Evolutionary conservation across 1,140 invertebrate genomes (phyloP), one percentile per base, ranked within the genome.

Genomic region (Sweltsa coloradensis): DNA sequence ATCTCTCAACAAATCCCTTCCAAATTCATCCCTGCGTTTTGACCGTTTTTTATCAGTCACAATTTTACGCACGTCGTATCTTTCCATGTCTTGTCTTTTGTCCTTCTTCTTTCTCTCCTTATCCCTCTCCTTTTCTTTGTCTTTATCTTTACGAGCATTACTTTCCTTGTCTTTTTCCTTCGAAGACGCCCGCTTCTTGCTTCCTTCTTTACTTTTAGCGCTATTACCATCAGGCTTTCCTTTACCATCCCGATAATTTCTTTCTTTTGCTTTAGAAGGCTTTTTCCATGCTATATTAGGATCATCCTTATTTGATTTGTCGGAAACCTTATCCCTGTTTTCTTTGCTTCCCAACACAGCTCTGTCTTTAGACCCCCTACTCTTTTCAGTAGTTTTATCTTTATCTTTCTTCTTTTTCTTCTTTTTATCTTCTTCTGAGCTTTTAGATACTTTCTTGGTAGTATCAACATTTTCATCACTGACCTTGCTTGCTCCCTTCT

Each of bases 41-140:
- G n/a, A n/a, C n/a, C 72, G 65, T 0, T 76, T 74, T 49, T 81
- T 82, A 47, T 82, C 79, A 2, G 75, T 71, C 11, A 90, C 79
- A 25, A 89, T 67, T 49, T 81, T 79, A 16, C 86, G 69, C 0
- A 89, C 85, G 66, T 89, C 81, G 57, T 90, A 89, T 11, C 85
- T 70, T 51, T 84, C 82, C 19, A 89, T 65, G 53, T 89, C 85
- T 61, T 39, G 70, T 60, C 45, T 61, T 60, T 37, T 60, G 55
- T 46, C 60, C 58, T 5, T 62, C 55, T 31, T 54, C 51, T 24
- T 54, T 45, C 64, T 64, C 58, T 72, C 55, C 59, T 60, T 56
- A 60, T 70, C 50, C 66, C 55, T 46, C 54, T 66, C 53, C 34
- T 59, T 46, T 52, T 58, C 41, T 56, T 56, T 51, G 53, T 60